phyloP scores from a whole-genome alignment of 2,113 vertebrate species.

The Paradisaea rubra region DNA sequence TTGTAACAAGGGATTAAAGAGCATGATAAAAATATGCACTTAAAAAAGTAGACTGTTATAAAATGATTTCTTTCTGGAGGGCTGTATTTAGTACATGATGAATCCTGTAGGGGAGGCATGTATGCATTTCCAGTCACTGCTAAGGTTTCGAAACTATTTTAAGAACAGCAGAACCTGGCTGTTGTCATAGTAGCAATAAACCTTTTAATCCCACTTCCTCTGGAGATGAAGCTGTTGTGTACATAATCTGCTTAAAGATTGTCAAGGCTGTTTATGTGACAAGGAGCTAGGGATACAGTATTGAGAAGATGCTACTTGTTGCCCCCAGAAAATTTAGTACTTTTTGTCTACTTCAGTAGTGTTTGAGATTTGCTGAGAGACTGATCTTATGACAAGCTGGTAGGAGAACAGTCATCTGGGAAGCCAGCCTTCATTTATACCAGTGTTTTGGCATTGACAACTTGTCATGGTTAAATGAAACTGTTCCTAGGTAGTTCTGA shows the following conservation, averaged over 20 bases:
- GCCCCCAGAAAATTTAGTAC: neutral
- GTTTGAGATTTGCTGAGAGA: neutral
- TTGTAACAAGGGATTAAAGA: conserved; percentile 39
- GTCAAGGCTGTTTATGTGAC: conserved; percentile 5
- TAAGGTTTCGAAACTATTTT: conserved; percentile 58
- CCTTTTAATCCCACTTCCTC: conserved; percentile 61
- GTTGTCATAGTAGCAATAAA: conserved; percentile 66
- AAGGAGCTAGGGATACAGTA: neutral
- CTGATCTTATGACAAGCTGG: neutral
- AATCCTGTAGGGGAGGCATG: neutral
- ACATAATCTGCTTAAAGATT: conserved; percentile 50
- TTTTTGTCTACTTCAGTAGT: neutral
- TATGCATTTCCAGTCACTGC: neutral
- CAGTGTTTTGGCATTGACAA: neutral
- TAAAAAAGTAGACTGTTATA: neutral
- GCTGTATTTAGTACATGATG: conserved; percentile 4
- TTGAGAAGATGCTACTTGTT: neutral
- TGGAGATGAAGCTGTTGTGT: conserved; percentile 35
- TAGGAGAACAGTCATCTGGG: neutral
- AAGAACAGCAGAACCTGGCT: conserved; percentile 52
- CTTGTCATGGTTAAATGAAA: neutral
- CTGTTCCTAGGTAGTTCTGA: neutral
- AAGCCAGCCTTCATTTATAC: neutral
- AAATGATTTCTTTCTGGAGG: conserved; percentile 14
- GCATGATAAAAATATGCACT: neutral